Evolutionary conservation across 2,888 invertebrate genomes (phyloP).

Genomic region (Villa cingulata): DNA sequence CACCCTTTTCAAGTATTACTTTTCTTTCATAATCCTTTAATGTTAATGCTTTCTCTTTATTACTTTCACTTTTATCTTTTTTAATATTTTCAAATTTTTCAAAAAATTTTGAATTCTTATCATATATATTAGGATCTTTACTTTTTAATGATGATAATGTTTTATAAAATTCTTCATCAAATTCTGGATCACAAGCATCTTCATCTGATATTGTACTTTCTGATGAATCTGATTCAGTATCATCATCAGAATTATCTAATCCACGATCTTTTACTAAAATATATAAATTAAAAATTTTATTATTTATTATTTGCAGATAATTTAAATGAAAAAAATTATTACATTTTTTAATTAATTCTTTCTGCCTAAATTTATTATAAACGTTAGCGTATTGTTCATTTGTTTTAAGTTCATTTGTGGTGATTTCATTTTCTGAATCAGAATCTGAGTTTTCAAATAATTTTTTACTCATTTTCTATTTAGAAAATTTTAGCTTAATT

Average conservation of each 20-base stretch:
- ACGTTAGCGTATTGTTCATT: slow-evolving; percentile 71
- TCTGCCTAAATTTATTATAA: slow-evolving; percentile 71
- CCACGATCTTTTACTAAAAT: slow-evolving; percentile 28
- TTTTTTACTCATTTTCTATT: slow-evolving; percentile 31
- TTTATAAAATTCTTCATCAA: slow-evolving; percentile 76
- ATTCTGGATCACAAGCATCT: slow-evolving; percentile 25
- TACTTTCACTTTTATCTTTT: slow-evolving; percentile 15
- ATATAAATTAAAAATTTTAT: neutral
- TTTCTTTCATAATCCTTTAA: slow-evolving; percentile 70
- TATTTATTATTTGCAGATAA: neutral
- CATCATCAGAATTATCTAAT: slow-evolving; percentile 23
- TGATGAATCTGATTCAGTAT: slow-evolving; percentile 24
- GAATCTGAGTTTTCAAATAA: slow-evolving; percentile 43
- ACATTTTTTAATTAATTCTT: slow-evolving; percentile 76
- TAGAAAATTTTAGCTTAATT: neutral
- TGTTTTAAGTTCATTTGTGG: slow-evolving; percentile 44
- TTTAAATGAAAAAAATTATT: slow-evolving; percentile 22
- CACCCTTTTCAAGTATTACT: slow-evolving; percentile 54
- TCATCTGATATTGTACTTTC: slow-evolving; percentile 28
- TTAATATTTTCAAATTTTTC: slow-evolving; percentile 21
- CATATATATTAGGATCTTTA: slow-evolving; percentile 81
- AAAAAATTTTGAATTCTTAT: slow-evolving; percentile 60
- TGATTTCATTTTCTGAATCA: slow-evolving; percentile 38
- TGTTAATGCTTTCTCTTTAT: slow-evolving; percentile 45
- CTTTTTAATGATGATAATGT: slow-evolving; percentile 73